Base-by-base conservation (phyloP, 2,113 vertebrate genomes). In the Fukomys damarensis region DNA sequence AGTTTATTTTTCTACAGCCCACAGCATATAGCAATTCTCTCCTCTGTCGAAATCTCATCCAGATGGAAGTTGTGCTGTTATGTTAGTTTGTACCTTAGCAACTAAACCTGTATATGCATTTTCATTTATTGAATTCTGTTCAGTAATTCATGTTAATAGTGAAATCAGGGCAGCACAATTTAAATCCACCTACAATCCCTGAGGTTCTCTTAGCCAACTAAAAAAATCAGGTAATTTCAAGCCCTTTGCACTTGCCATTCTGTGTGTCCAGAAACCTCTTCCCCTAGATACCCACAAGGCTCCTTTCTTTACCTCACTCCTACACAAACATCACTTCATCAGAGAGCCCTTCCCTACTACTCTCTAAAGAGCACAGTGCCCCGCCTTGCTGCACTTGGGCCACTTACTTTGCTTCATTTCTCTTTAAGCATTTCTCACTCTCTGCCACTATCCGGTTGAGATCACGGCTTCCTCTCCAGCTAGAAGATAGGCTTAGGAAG, bases 121-220 rank as follows among this genome's bases (percentile, higher is more conserved):
- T 43, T 68, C 65, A 56, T 41, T 93, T 52, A 84, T 41, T 59
- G 80, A 63, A 66, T 86, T 94, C 84, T 59, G 86, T 52, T 90
- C 63, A 92, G 76, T 82, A 70, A 93, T 95, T 96, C 84, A 96
- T n/a, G 11, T 24, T 89, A 93, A 93, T 46, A 49, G 95, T 14
- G 80, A 94, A 89, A 77, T 81, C 8, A 6, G 74, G 94, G 76
- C 52, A 81, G 41, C 80, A 76, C 58, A 54, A 90, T 92, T 89
- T 68, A 83, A 80, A 86, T 14, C 32, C 59, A 96, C 49, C 74
- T 68, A 24, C 7, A 52, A 54, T 85, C 66, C 22, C 56, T 35
- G 28, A 63, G 28, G 66, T 85, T 95, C 70, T 68, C 22, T 91
- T 12, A 80, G 65, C 83, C 88, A 68, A 79, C 49, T 79, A 19